Evolutionary conservation across 2,888 invertebrate genomes (phyloP).

Genomic region (Tenthredo amoena): DNA sequence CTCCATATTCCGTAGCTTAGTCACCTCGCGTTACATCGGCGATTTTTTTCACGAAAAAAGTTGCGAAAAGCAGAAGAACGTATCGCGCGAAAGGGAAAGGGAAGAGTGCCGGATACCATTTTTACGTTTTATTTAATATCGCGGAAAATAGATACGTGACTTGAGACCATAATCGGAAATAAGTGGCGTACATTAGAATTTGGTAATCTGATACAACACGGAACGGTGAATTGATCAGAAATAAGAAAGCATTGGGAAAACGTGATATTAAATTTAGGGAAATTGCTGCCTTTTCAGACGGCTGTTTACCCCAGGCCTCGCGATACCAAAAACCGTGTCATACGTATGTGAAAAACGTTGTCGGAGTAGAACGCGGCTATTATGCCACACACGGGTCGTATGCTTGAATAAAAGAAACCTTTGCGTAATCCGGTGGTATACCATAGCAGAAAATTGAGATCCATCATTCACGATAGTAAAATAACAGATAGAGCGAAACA

Average conservation of each 20-base stretch:
- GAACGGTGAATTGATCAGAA: neutral
- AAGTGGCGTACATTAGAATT: neutral
- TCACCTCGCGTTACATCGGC: neutral
- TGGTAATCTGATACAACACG: neutral
- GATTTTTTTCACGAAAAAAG: neutral
- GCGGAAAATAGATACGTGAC: neutral
- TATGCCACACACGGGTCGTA: neutral
- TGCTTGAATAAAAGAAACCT: neutral
- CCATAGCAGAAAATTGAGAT: neutral
- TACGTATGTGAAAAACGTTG: neutral
- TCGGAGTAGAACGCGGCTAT: slow-evolving; percentile 2
- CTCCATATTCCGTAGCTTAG: neutral
- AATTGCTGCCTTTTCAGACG: slow-evolving; percentile 2
- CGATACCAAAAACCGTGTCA: neutral
- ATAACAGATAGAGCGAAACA: neutral
- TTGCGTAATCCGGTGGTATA: neutral
- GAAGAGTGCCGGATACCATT: neutral
- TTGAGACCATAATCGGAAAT: neutral
- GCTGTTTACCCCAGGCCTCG: neutral
- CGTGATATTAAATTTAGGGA: slow-evolving; percentile 3
- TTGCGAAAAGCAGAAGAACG: neutral
- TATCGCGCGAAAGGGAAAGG: neutral
- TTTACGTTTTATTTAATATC: neutral
- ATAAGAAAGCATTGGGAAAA: neutral
- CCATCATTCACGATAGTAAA: slow-evolving; percentile 4